These are phyloP conservation scores for Triops longicaudatus DNA, from an alignment of 1,140 invertebrate genomes.

Conservation along the genomic window DNA sequence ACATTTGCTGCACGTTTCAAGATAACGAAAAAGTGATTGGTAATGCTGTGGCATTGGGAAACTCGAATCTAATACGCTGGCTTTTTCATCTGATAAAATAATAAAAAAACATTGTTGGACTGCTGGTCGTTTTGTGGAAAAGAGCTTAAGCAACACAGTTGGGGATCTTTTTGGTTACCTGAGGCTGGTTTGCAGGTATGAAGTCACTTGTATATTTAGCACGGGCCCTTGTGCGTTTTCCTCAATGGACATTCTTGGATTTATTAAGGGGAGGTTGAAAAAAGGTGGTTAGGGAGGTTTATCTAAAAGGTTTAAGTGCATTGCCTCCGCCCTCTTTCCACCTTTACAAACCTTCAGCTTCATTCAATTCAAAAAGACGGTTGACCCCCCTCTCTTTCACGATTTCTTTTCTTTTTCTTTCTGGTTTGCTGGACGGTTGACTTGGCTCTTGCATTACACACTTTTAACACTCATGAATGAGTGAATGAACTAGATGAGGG, in stretches of 20 bases:
- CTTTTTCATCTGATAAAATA: not conserved
- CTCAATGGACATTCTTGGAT: not conserved
- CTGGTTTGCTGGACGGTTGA: not conserved
- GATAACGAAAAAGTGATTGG: too few species aligned
- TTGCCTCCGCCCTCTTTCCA: not conserved
- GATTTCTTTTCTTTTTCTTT: too few species aligned
- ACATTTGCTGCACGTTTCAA: too few species aligned
- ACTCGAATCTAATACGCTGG: not conserved
- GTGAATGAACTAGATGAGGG: not conserved
- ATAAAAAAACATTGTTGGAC: not conserved
- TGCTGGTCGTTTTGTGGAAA: not conserved
- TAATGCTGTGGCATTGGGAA: too few species aligned
- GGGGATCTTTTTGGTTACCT: not conserved
- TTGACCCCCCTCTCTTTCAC: not conserved
- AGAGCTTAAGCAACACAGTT: not conserved
- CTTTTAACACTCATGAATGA: not conserved
- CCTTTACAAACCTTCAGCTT: not conserved
- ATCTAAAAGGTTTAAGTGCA: not conserved
- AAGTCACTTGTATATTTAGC: slow-evolving; percentile 12
- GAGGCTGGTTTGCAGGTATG: not conserved
- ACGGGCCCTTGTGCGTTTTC: not conserved
- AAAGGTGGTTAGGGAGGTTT: slow-evolving; percentile 11
- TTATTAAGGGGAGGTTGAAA: not conserved
- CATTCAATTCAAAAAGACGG: not conserved
- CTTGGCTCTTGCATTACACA: not conserved